Base-by-base conservation (phyloP, 2,113 vertebrate species). In the Pelecanoides urinatrix region DNA sequence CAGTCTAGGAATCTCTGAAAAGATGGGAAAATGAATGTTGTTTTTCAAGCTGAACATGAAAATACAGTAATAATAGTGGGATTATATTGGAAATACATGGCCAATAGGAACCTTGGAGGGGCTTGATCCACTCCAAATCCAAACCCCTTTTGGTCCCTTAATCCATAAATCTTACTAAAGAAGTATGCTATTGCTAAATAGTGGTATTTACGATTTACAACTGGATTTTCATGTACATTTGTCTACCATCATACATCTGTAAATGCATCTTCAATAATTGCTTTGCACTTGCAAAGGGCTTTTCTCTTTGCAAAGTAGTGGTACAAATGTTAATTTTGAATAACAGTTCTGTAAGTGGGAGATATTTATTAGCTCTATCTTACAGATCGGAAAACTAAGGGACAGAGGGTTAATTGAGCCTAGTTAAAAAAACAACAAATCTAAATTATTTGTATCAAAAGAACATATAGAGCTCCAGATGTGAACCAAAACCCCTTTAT, bases 91-190 rank as follows among this genome's bases (percentile, higher is more conserved):
- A 85, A 86, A 67, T 73, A 49, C 52, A 30, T 77, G 36, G 15
- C 74, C 32, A 89, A 36, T 50, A 58, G 40, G 50, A 86, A 80
- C 32, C 6, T 90, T 86, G 49, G 44, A 85, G 22, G 36, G 34
- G 47, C 44, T 83, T 94, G 63, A 86, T 90, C 55, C 40, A 34
- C 92, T 87, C 45, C 32, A 94, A 81, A 88, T 90, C 73, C 84
- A 94, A 94, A 95, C 75, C 42, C 12, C 14, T 90, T 86, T 95
- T 68, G 52, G 90, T 88, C 16, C 8, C 23, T 94, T 97, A 95
- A 94, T 90, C 77, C 77, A 86, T 50, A 91, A 93, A 72, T 1
- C 12, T 96, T 79, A 66, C 36, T 88, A 58, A 61, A 88, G 67
- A 93, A 94, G 62, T 73, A 52, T 74, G n/a, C 7, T 83, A 75